Base-by-base conservation (phyloP, 2,113 vertebrate species). In the Cyprinodon variegatus region DNA sequence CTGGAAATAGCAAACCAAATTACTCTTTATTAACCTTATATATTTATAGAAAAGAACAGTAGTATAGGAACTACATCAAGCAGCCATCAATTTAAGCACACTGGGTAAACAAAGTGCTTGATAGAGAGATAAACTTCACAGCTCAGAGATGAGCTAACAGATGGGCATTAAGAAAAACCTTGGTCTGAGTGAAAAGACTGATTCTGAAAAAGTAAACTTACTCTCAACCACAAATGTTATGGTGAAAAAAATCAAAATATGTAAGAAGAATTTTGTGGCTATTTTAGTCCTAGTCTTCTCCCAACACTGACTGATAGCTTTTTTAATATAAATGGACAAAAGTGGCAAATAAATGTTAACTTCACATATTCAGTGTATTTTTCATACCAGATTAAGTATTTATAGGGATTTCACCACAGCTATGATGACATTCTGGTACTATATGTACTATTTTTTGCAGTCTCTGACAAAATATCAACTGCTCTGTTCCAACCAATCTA, bases 1-100 rank as follows among this genome's bases (percentile, higher is more conserved):
- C 81, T 89, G 88, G 41, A 80, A 78, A 90, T 88, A 89, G 91
- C 83, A 89, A 90, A 92, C 90, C 83, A 85, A 80, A 89, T 80
- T 84, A 90, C 84, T 89, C 75, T 87, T 90, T 88, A 90, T 89
- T 91, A 92, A 92, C 76, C 88, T 66, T 84, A 84, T 80, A 89
- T 77, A 89, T 86, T 88, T 80, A 83, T 87, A 89, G 79, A 83
- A 91, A 82, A 89, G 86, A 90, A 86, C 88, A 91, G 88, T 75
- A 89, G 86, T 70, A 76, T 79, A 79, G 80, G 85, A 79, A 83
- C 74, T 87, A 79, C 79, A 88, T 74, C 77, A 68, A 90, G 83
- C 81, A 78, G 81, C 81, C 71, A 76, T 84, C 90, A 87, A 90
- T 89, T 90, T 83, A 73, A 89, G 84, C 76, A 3, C 78, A 73